Percentiles rank a stretch among this genome's conserved stretches.
Conservation (phyloP, 2,797 vertebrate species). For the Pseudochromis fuscus region DNA sequence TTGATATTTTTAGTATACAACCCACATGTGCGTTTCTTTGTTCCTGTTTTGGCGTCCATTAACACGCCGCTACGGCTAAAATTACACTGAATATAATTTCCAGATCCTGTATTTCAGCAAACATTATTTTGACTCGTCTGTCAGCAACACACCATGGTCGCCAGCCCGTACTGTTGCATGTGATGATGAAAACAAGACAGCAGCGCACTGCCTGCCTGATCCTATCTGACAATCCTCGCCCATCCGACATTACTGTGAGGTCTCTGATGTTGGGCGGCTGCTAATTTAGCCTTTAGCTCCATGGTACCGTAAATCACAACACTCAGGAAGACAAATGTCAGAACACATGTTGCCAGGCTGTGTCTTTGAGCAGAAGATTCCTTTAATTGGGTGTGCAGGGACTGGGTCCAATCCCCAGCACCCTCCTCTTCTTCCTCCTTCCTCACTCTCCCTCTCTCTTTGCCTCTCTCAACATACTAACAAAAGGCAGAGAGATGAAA, state of each 20-base stretch:
- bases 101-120: conserved; percentile 22
- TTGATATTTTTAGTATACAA: background rate
- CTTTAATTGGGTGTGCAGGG: conserved; percentile 91
- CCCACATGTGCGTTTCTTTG: background rate
- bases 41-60: conserved; percentile 1
- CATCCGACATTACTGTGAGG: conserved; percentile 72
- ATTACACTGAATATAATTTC: conserved; percentile 10
- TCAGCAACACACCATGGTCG: conserved; percentile 53
- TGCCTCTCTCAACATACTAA: conserved; percentile 86
- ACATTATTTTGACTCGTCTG: conserved; percentile 56
- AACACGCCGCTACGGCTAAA: conserved; percentile 5
- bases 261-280: conserved; percentile 83
- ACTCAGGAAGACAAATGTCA: conserved; percentile 90
- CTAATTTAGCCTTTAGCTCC: conserved; percentile 90
- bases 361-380: conserved; percentile 87
- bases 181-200: conserved; percentile 69
- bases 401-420: conserved; percentile 87
- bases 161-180: conserved; percentile 39
- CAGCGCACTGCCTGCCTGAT: conserved; percentile 66
- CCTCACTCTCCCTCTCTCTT: conserved; percentile 71
- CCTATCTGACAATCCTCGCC: conserved; percentile 76
- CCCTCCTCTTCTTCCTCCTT: conserved; percentile 78
- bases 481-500: conserved; percentile 89
- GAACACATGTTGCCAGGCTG: conserved; percentile 88
- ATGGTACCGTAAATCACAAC: conserved; percentile 87